phyloP scores from a whole-genome alignment of 1,140 invertebrate genomes.

The Drosophila sp. region DNA sequence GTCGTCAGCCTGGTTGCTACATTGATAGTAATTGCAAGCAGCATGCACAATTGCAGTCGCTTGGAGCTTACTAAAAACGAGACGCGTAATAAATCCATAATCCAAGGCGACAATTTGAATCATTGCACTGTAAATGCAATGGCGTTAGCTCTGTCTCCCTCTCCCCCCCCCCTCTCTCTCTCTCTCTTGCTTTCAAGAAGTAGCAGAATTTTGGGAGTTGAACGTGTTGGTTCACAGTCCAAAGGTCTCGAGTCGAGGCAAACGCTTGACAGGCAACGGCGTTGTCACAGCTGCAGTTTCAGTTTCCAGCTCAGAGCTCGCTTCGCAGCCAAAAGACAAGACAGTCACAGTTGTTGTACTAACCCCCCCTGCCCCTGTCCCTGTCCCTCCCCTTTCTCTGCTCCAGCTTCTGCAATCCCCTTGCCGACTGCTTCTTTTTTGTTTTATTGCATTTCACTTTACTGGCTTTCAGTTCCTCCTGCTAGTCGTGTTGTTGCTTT shows the following conservation, averaged over 20 bases:
- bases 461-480: conserved; percentile 58
- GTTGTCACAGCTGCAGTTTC: conserved; percentile 66
- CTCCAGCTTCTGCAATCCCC: conserved; percentile 16
- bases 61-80: conserved; percentile 71
- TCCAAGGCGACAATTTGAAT: conserved; percentile 82
- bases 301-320: conserved; percentile 30
- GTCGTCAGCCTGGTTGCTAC: conserved; percentile 38
- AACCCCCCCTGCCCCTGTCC: not conserved
- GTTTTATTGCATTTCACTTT: conserved; percentile 82
- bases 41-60: conserved; percentile 79
- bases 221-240: conserved; percentile 2
- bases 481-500: conserved; percentile 14
- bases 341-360: conserved; percentile 40
- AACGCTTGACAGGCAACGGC: conserved; percentile 41
- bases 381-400: not conserved
- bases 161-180: too few relatives aligned
- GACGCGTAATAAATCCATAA: conserved; percentile 82
- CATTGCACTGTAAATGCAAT: conserved; percentile 73
- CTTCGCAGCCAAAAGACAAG: conserved; percentile 67
- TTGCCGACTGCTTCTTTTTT: conserved; percentile 42
- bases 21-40: conserved; percentile 79
- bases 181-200: not conserved
- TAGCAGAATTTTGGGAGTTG: too few relatives aligned
- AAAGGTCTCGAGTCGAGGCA: conserved; percentile 37
- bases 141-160: not conserved